Percentiles rank a stretch among this genome's conserved stretches.
Conservation (phyloP, 2,797 vertebrate species). For the Gymnocypris eckloni region DNA sequence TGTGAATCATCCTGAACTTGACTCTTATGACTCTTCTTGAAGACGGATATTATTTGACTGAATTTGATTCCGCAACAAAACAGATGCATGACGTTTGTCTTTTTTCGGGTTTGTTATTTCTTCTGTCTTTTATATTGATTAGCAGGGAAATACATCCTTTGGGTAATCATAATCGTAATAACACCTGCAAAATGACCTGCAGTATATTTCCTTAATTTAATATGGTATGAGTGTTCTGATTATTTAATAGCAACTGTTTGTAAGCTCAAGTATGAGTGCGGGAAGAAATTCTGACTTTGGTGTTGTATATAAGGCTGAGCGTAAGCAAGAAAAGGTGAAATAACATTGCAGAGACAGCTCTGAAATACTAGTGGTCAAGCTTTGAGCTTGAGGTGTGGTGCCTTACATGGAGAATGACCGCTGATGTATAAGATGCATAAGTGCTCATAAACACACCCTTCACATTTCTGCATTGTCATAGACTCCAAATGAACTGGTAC, state of each 20-base stretch:
- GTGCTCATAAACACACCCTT: conserved; percentile 15
- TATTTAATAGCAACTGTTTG: conserved; percentile 56
- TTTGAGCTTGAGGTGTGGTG: conserved; percentile 47
- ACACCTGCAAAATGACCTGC: conserved; percentile 40
- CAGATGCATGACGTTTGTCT: not conserved
- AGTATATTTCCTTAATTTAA: conserved; percentile 59
- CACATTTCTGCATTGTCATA: conserved; percentile 25
- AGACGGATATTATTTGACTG: conserved; percentile 5
- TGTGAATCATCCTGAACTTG: conserved; percentile 22
- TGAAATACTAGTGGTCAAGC: conserved; percentile 55
- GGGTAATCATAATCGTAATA: conserved; percentile 27
- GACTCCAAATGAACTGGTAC: conserved; percentile 44
- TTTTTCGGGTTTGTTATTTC: conserved; percentile 36
- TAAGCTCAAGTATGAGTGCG: conserved; percentile 19
- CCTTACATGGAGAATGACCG: conserved; percentile 26
- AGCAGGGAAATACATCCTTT: conserved; percentile 20
- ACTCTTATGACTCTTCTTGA: not conserved
- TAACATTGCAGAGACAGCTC: conserved; percentile 8
- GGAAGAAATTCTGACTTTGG: conserved; percentile 43
- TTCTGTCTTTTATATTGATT: conserved; percentile 25
- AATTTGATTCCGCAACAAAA: conserved; percentile 1
- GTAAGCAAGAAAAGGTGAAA: not conserved
- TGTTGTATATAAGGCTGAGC: conserved; percentile 34
- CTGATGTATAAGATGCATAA: conserved; percentile 23
- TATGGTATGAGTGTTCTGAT: conserved; percentile 52